Base-by-base conservation (phyloP, 2,113 vertebrate species). In the Poeciliopsis prolifica region DNA sequence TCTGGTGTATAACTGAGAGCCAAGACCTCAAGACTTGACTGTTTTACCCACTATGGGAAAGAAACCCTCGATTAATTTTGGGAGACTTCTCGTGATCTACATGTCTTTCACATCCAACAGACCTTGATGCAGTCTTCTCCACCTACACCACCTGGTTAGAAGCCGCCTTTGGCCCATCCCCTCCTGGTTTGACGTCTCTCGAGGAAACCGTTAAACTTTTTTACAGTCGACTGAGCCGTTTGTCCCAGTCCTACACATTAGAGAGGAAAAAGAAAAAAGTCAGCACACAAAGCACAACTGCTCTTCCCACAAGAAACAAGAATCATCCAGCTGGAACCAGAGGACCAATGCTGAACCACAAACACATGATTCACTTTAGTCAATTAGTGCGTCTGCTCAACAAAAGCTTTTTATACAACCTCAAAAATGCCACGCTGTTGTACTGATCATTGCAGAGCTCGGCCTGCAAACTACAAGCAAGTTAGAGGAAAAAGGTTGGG, bases 331-430 rank as follows among this genome's bases (percentile, higher is more conserved):
- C 79, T 83, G 85, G 77, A 91, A 88, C 85, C 75, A 73, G 80
- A 82, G 71, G 72, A 87, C 86, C 70, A 88, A 75, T 70, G 2
- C 77, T 75, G 24, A 30, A 86, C 79, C 54, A 64, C 80, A 81
- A 88, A 87, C 85, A 79, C 83, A 78, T 91, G 87, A 92, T 86
- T 85, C 78, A 72, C 79, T 89, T 90, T 73, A 86, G 79, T 89
- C 76, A 86, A 89, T 92, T 89, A 87, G 77, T 66, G 66, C 74
- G 65, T 83, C 77, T 31, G 24, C 72, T 86, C 71, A 42, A 68
- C 68, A 72, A 72, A 58, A 77, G 69, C 74, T 77, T 75, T 84
- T 87, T 78, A 83, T 83, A 78, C 75, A 80, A 65, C 72, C 65
- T 68, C 60, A 42, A 75, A 71, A 75, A 85, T 72, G 64, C 79